Evolutionary conservation across 2,888 invertebrate species (phyloP), one percentile per base, ranked within the genome.

Genomic region (Pseudolycoriella hygida): DNA sequence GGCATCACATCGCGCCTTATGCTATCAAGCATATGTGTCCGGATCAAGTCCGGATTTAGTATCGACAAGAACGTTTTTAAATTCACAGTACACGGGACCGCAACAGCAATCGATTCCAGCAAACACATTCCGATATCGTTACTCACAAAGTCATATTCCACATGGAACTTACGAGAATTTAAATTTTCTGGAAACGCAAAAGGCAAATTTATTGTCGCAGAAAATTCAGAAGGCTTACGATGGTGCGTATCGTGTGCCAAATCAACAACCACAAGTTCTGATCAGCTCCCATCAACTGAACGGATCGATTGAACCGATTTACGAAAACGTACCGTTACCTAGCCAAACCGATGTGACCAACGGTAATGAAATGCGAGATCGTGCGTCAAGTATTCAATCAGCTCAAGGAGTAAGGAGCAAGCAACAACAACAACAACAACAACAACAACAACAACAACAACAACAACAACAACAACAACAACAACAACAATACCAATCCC

Each of bases 41-140:
- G 83, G 83, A 0, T 83, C 83, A 0, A 83, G 81, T 55, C 83
- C 83, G 0, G 83, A 84, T 60, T 61, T 84, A 49, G 82, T 85
- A 1, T 83, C 85, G 1, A 76, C 80, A 11, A 71, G 80, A 46
- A 75, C 76, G 42, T 71, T 78, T 30, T 58, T 77, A 1, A 72
- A 73, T 53, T 31, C 39, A 32, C 44, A 40, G 18, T 40, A 40
- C 31, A 17, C 31, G 39, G 40, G 40, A 31, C 48, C 41, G 3
- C 46, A 45, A 41, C 44, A 44, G 40, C 38, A 46, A 14, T 30
- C 48, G 3, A 39, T 19, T 5, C 39, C 42, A 34, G 17, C 45
- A 10, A 44, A 39, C 19, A 40, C 44, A 40, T 40, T 40, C 44
- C 44, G 44, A 3, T 44, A 44, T 40, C 61, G 63, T 0, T 64